A percentile compares a stretch with the other conserved stretches of the same genome.
Conservation (phyloP, 2,797 vertebrate genomes). For the Fundulus diaphanus region DNA sequence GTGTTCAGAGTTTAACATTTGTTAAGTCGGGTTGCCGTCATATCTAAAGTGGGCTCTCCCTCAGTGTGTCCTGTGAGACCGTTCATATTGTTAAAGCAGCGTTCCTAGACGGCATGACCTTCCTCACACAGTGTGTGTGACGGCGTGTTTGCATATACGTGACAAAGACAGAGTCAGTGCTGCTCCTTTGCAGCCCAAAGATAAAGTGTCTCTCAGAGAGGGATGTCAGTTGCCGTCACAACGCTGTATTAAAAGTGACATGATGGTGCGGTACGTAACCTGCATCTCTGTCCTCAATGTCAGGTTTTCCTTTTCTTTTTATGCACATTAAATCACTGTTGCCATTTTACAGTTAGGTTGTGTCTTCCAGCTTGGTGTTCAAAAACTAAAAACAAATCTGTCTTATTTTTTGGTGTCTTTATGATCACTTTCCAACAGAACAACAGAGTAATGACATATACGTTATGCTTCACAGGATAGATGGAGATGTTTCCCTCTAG, state of each 20-base stretch:
- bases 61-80: not conserved
- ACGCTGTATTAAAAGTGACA: constrained; percentile 41
- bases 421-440: too few relatives aligned
- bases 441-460: not conserved
- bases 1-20: too few relatives aligned
- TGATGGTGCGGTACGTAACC: constrained; percentile 33
- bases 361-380: not conserved
- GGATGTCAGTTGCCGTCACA: constrained; percentile 64
- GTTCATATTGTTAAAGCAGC: not conserved
- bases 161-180: constrained; percentile 36
- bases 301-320: not conserved
- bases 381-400: not conserved
- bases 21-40: too few relatives aligned
- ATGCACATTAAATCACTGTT: not conserved
- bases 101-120: constrained; percentile 34
- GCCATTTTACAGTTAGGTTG: not conserved
- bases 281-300: constrained; percentile 8
- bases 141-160: constrained; percentile 13
- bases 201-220: constrained; percentile 52
- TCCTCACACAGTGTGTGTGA: constrained; percentile 4
- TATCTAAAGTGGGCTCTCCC: not conserved
- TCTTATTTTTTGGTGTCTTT: not conserved
- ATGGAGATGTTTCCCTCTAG: not conserved
- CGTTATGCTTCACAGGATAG: not conserved
- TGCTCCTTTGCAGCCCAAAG: constrained; percentile 32